These are phyloP conservation scores for Dryobota labecula DNA, from an alignment of 2,888 invertebrate species.

Conservation along the genomic window DNA sequence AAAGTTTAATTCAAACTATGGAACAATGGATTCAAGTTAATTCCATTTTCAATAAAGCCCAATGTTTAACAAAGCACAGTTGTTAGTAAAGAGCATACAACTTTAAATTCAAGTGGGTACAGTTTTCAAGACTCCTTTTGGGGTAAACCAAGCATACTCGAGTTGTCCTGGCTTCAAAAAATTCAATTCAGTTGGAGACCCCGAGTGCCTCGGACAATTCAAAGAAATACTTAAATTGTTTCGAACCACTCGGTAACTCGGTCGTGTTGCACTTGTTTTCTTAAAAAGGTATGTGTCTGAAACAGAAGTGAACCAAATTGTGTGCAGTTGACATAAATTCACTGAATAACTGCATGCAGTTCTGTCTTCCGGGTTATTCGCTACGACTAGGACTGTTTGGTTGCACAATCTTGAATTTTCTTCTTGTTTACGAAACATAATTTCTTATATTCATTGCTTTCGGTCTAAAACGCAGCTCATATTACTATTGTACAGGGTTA, in stretches of 20 bases:
- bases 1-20: slow-evolving; percentile 15
- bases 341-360: slow-evolving; percentile 16
- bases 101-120: slow-evolving; percentile 57
- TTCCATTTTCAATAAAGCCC: slow-evolving; percentile 25
- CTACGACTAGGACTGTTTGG: background rate
- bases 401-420: background rate
- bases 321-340: slow-evolving; percentile 26
- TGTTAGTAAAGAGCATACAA: slow-evolving; percentile 38
- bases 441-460: slow-evolving; percentile 6
- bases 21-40: slow-evolving; percentile 18
- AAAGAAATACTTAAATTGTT: slow-evolving; percentile 51
- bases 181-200: slow-evolving; percentile 60
- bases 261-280: slow-evolving; percentile 19
- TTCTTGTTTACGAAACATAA: slow-evolving; percentile 1
- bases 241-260: slow-evolving; percentile 7
- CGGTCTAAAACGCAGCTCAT: background rate
- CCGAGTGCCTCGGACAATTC: slow-evolving; percentile 53
- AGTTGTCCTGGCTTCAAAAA: slow-evolving; percentile 46
- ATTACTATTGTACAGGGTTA: too few relatives aligned
- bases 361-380: background rate
- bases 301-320: slow-evolving; percentile 12
- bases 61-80: slow-evolving; percentile 24
- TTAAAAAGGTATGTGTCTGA: slow-evolving; percentile 21
- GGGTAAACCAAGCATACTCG: slow-evolving; percentile 53
- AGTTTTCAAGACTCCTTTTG: slow-evolving; percentile 54